Evolutionary conservation across 2,888 invertebrate genomes (phyloP).

Genomic region (Agriopis aurantiaria): DNA sequence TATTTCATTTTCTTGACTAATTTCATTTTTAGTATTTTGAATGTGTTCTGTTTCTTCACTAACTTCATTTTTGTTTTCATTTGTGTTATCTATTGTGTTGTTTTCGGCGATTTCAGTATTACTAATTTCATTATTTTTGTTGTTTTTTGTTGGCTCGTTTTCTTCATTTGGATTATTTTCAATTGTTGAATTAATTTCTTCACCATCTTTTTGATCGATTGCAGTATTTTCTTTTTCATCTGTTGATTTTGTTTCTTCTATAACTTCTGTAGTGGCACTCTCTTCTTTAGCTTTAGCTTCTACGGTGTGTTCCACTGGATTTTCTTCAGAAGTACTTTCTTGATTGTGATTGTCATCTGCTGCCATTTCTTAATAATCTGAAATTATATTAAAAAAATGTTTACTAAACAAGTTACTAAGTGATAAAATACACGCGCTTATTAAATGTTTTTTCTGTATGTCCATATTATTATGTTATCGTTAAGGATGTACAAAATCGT

Average conservation of each 20-base stretch:
- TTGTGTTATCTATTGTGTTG: not conserved
- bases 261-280: not conserved
- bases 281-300: not conserved
- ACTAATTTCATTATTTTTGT: slow-evolving; percentile 12
- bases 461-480: too few species aligned
- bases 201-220: slow-evolving; percentile 16
- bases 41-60: not conserved
- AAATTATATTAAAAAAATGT: slow-evolving; percentile 10
- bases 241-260: slow-evolving; percentile 9
- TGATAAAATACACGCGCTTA: too few species aligned
- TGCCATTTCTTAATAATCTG: slow-evolving; percentile 40
- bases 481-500: too few species aligned
- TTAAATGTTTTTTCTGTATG: too few species aligned
- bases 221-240: slow-evolving; percentile 30
- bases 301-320: slow-evolving; percentile 11
- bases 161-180: slow-evolving; percentile 27
- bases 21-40: slow-evolving; percentile 7
- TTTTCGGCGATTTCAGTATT: not conserved
- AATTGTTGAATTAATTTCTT: slow-evolving; percentile 23
- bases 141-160: slow-evolving; percentile 9
- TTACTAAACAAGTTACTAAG: not conserved
- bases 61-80: not conserved
- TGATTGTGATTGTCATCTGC: slow-evolving; percentile 19
- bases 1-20: slow-evolving; percentile 5
- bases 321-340: slow-evolving; percentile 24